Evolutionary conservation across 2,797 vertebrate species (phyloP).

Genomic region (Chrosomus eos): DNA sequence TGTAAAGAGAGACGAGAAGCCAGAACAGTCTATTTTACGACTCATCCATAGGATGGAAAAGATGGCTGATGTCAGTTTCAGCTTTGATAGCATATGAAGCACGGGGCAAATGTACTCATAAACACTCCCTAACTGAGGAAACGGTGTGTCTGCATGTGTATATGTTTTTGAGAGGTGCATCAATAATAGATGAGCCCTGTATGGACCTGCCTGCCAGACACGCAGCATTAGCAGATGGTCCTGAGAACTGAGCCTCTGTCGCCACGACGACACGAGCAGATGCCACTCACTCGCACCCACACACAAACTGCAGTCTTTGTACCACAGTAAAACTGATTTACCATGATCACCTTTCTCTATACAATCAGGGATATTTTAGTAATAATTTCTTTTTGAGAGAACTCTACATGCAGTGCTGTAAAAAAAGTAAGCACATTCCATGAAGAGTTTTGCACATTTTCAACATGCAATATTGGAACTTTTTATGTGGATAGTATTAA

Average conservation of each 20-base stretch:
- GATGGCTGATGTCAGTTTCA: slow-evolving; percentile 9
- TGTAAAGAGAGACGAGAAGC: not conserved
- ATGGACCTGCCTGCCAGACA: slow-evolving; percentile 58
- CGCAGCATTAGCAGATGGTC: slow-evolving; percentile 60
- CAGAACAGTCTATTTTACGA: slow-evolving; percentile 21
- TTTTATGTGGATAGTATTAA: not conserved
- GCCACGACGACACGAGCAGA: slow-evolving; percentile 43
- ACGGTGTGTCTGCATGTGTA: not conserved
- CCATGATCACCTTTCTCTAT: not conserved
- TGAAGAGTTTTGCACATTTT: not conserved
- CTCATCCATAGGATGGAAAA: slow-evolving; percentile 8
- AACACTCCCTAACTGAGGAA: slow-evolving; percentile 43
- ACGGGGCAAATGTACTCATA: slow-evolving; percentile 38
- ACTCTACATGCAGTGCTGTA: not conserved
- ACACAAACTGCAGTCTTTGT: slow-evolving; percentile 18
- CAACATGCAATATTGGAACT: not conserved
- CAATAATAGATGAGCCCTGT: slow-evolving; percentile 63
- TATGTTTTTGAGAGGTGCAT: slow-evolving; percentile 52
- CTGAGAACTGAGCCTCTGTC: slow-evolving; percentile 51
- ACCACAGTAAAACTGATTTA: slow-evolving; percentile 11
- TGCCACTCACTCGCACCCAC: slow-evolving; percentile 40
- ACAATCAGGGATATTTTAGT: not conserved
- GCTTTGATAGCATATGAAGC: slow-evolving; percentile 27
- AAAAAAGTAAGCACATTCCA: not conserved
- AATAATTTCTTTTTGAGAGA: not conserved